Base-by-base conservation (phyloP, 1,140 invertebrate species). In the Dinothrombium tinctorium region DNA sequence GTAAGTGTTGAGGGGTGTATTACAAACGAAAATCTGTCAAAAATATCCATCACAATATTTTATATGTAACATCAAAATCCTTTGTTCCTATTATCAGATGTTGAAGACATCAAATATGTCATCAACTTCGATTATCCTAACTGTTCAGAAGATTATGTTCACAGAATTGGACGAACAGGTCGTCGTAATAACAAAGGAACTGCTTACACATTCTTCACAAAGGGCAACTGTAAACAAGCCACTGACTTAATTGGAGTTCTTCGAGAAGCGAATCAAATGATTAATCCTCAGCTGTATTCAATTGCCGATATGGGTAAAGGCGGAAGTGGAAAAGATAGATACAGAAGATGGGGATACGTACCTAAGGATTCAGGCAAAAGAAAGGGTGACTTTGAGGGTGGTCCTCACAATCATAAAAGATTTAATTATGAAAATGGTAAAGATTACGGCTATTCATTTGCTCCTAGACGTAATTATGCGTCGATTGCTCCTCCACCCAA, bases 61-160 rank as follows among this genome's bases (percentile, higher is more conserved):
- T n/a, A n/a, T n/a, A n/a, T n/a, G n/a, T n/a, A n/a, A n/a, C n/a
- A n/a, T n/a, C n/a, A n/a, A n/a, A n/a, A n/a, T n/a, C n/a, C n/a
- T n/a, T n/a, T n/a, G n/a, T n/a, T n/a, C n/a, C n/a, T n/a, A n/a
- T n/a, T n/a, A n/a, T 59, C 63, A 95, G 90, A 98, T 74, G 90
- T 99, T 53, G 83, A 92, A 62, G 92, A 95, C 60, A 89, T 98
- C 47, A 94, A 90, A 63, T 95, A 82, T 70, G 92, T 99, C 40
- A 87, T 99, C 59, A 99, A 98, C 64, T 96, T 80, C 69, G 92
- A 99, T 63, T 98, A 94, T 63, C 90, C 92, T 37, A 83, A 81
- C 57, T 84, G 81, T 45, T 89, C 84, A 44, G 92, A 99, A 63
- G 92, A 99, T 62, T 99, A 99, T 58, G 89, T 99, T 53, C 92